Evolutionary conservation across 2,888 invertebrate genomes (phyloP), one percentile per base, ranked within the genome.

Genomic region (Drosophila tanythrix): DNA sequence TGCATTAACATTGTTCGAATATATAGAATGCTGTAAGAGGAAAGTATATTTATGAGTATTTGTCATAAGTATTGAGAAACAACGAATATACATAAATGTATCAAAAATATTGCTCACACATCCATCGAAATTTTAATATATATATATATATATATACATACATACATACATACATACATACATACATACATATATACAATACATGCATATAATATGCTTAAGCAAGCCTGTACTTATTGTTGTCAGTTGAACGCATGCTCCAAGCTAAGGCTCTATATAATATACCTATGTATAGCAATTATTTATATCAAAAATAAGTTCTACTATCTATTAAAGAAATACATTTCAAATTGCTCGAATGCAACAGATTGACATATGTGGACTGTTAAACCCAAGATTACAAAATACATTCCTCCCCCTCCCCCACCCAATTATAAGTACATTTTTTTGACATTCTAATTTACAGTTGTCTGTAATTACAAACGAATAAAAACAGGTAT

Each of bases 381-480:
- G 38, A 78, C 63, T 76, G 76, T 76, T 77, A 58, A 51, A 65
- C 40, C 64, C 64, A 74, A 56, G 58, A 63, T 58, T 43, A 60
- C 40, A 40, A 60, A 61, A 61, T 67, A 76, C 76, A 78, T 78
- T 80, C 75, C 75, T 21, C 15, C 10, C 69, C 21, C 65, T 63
- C 53, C 51, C 36, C 36, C 48, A 66, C 25, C 52, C 57, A 33
- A 68, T 50, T 59, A 46, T 66, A 76, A 53, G 27, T 48, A 48
- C 31, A 60, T 59, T 68, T 63, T 70, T 71, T 57, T 59, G 51
- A 63, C 38, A 64, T 76, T 76, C 33, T 75, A 64, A 64, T 46
- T 52, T 75, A 64, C 79, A 70, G 59, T 68, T 56, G 68, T 68
- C 71, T 78, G 80, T 78, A 78, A 75, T 76, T 67, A 76, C 59